A percentile compares a stretch with the other conserved stretches of the same genome.
Evolutionary conservation across 2,797 vertebrate species (phyloP).

Genomic region (Euphonia xanthogaster): DNA sequence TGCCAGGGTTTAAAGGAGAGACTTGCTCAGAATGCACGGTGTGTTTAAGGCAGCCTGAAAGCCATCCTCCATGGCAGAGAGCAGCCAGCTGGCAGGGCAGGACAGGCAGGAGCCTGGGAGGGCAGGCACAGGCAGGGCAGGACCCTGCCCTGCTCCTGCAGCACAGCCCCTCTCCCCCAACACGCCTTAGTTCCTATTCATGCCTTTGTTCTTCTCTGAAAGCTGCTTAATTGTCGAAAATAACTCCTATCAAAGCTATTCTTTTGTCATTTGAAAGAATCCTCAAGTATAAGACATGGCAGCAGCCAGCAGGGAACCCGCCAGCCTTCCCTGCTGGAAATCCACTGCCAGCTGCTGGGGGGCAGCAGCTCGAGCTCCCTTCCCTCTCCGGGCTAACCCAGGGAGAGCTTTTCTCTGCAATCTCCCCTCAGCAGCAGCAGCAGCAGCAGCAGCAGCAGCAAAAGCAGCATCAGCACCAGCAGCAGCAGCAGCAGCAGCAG

Average conservation of each 20-base stretch:
- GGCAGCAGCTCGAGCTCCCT: background rate
- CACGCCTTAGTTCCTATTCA: background rate
- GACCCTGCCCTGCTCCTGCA: background rate
- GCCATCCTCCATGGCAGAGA: background rate
- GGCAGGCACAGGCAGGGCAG: background rate
- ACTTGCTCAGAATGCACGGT: background rate
- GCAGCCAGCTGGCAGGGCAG: background rate
- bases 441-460: no score
- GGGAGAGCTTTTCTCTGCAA: background rate
- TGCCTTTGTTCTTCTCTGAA: background rate
- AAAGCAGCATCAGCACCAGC: background rate
- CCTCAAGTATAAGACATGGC: background rate
- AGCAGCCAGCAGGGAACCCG: conserved; percentile 31
- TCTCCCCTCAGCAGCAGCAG: background rate
- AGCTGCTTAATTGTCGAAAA: background rate
- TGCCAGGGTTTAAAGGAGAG: background rate
- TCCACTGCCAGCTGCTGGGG: background rate
- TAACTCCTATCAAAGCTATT: conserved; percentile 19
- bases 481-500: background rate
- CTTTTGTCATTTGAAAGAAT: background rate
- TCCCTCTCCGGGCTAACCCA: background rate
- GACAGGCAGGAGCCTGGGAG: accelerated
- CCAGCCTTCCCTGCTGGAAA: conserved; percentile 38
- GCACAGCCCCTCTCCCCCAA: background rate
- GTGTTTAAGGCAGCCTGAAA: background rate